phyloP scores from a whole-genome alignment of 2,888 invertebrate genomes.

The Andricus quercusramuli region DNA sequence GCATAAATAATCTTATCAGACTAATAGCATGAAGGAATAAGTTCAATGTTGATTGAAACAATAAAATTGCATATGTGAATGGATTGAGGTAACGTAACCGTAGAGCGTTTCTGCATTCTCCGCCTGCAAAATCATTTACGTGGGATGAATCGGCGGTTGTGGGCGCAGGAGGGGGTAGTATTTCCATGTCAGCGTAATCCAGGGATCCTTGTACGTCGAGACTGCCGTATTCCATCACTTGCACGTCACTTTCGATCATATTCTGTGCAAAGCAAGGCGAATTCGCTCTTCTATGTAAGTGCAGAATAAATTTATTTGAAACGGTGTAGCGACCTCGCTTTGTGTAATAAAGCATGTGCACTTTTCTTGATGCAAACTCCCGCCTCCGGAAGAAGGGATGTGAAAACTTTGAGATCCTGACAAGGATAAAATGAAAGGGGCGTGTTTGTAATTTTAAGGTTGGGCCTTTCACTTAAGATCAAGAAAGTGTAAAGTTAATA shows the following conservation, averaged over 20 bases:
- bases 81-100: background rate
- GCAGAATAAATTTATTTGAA: slow-evolving; percentile 41
- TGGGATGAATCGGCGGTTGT: background rate
- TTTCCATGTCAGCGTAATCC: background rate
- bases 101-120: background rate
- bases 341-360: slow-evolving; percentile 41
- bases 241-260: slow-evolving; percentile 53
- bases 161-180: background rate
- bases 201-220: slow-evolving; percentile 15
- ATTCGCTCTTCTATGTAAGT: slow-evolving; percentile 35
- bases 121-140: slow-evolving; percentile 12
- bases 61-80: background rate
- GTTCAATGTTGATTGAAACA: slow-evolving; percentile 1
- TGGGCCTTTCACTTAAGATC: background rate
- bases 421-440: slow-evolving; percentile 35
- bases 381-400: slow-evolving; percentile 6
- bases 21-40: background rate
- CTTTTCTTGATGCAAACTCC: slow-evolving; percentile 39
- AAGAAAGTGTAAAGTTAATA: background rate
- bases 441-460: slow-evolving; percentile 16
- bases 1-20: background rate
- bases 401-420: slow-evolving; percentile 25
- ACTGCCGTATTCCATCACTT: slow-evolving; percentile 30
- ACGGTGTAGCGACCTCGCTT: slow-evolving; percentile 39
- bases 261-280: slow-evolving; percentile 52